Base-by-base conservation (phyloP, 2,888 invertebrate genomes). In the Drosophila incognita region DNA sequence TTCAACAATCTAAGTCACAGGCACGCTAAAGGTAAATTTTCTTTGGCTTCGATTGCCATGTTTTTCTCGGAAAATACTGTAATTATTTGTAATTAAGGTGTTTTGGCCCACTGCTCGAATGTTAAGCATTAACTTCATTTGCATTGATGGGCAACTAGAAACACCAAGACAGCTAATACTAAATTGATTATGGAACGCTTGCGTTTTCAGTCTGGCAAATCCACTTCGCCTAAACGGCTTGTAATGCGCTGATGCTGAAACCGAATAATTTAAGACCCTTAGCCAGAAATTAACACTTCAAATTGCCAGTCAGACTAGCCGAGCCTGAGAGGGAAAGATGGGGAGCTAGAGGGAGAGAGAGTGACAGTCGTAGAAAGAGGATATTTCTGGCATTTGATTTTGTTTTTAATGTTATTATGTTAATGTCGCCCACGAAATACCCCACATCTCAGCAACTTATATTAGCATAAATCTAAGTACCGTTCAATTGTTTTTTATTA, bases 171-270 rank as follows among this genome's bases (percentile, higher is more conserved):
- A 49, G 24, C 11, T 53, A 24, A 33, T 49, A 40, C 5, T 21
- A 18, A 24, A 36, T 24, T 54, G 24, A 18, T 5, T 15, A 11
- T 18, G 10, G 13, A 53, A 15, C 51, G 56, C 71, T 70, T 71
- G 46, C 35, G 7, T 77, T 72, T 73, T 74, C 69, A 66, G 80
- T 82, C 83, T 81, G 78, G 60, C 65, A 51, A 31, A 46, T 73
- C 71, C 75, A 74, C 71, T 83, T 74, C 64, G 62, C 56, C 71
- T 67, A 87, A 79, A 87, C 74, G 83, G 68, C 67, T 71, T 59
- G 33, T 36, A 27, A 42, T 38, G 68, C 58, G 53, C 46, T 52
- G 68, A 69, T 62, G 58, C 67, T 61, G 73, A 79, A 75, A 79
- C 69, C 72, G 48, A 74, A 73, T 76, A 83, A 78, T 74, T 76